A percentile compares a stretch with the other conserved stretches of the same genome.
These are phyloP conservation scores for Sesamia nonagrioides DNA, from an alignment of 1,140 invertebrate species.

Conservation along the genomic window DNA sequence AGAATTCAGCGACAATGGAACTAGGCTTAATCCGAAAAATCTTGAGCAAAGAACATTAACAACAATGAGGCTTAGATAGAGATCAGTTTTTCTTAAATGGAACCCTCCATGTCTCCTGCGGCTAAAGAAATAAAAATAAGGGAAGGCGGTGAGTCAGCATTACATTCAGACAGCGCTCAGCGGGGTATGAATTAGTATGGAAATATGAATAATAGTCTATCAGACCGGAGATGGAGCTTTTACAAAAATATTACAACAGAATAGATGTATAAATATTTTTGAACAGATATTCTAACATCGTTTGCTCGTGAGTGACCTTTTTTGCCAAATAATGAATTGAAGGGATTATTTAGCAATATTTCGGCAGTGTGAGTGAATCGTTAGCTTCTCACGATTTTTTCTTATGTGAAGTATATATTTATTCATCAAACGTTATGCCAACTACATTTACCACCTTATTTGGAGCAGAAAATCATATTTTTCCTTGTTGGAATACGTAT, in stretches of 20 bases:
- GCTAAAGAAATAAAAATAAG: slow-evolving; percentile 30
- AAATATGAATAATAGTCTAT: slow-evolving; percentile 27
- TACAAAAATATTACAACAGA: slow-evolving; percentile 2
- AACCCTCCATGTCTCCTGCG: slow-evolving; percentile 2
- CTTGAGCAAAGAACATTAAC: neutral
- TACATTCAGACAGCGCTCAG: slow-evolving; percentile 13
- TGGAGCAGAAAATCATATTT: too few relatives aligned
- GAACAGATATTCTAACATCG: neutral
- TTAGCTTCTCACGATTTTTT: neutral
- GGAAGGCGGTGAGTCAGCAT: slow-evolving; percentile 17
- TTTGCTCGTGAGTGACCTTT: neutral
- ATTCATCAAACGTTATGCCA: too few relatives aligned
- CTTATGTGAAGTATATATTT: neutral
- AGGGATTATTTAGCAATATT: neutral
- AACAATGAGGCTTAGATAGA: slow-evolving; percentile 4
- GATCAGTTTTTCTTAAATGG: slow-evolving; percentile 10
- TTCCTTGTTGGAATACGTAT: too few relatives aligned
- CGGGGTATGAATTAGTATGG: slow-evolving; percentile 36
- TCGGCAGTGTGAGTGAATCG: neutral
- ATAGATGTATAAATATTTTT: neutral
- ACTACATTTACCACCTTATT: too few relatives aligned
- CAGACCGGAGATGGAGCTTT: neutral
- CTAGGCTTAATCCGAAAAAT: neutral
- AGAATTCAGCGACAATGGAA: neutral
- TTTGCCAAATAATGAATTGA: neutral